Base-by-base conservation (phyloP, 2,888 invertebrate species). In the Cataglyphis rosenhaueri region DNA sequence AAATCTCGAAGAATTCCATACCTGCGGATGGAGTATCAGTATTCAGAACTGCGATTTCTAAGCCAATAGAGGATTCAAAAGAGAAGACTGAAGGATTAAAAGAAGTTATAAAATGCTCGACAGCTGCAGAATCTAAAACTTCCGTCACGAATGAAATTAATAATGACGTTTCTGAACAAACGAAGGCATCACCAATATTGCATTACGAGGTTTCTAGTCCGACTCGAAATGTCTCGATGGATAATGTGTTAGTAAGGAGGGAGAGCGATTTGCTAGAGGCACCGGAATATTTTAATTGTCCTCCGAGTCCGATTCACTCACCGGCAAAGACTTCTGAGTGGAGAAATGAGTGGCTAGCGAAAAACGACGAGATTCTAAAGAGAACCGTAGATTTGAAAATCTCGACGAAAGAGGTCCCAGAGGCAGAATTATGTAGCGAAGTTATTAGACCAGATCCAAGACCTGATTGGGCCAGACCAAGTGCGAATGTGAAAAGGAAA, bases 281-380 rank as follows among this genome's bases (percentile, higher is more conserved):
- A 18, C 91, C 91, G 1, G 92, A 92, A 44, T 91, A 90, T 76
- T 86, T 89, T 9, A 91, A 88, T 84, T 89, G 88, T 75, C 91
- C 91, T 32, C 73, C 91, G 3, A 93, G 91, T 25, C 90, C 91
- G 1, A 81, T 88, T 59, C 91, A 91, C 48, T 93, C 93, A 1
- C 92, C 92, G 21, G 92, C 93, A 0, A 94, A 94, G 84, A 94
- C 93, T 8, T 94, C 93, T 0, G 93, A 94, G 76, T 93, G 93
- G 93, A 92, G 92, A 44, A 94, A 93, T 79, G 93, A 93, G 70
- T 94, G 93, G 93, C 85, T 94, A n/a, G 93, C 93, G 0, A 93
- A 93, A 41, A 94, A 93, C 66, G 94, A 94, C 4, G 93, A 94
- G 81, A 92, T 94, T 55, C 71, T 93, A 12, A 92, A 92, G 81